These are phyloP conservation scores for Steinernema feltiae DNA, from an alignment of 1,140 invertebrate genomes.

Conservation along the genomic window DNA sequence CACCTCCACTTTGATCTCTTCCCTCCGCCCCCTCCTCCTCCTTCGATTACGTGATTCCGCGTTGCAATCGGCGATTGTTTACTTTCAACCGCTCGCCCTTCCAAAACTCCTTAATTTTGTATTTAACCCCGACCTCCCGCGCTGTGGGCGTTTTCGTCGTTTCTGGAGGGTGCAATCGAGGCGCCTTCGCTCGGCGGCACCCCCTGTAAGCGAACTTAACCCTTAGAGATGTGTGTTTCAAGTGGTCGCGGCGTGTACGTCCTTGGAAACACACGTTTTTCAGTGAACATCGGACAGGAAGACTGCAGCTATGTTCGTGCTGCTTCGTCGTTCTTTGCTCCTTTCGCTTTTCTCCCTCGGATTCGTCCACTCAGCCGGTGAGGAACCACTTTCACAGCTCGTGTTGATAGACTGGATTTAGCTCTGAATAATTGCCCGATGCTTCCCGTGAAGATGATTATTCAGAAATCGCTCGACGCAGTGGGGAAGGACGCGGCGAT, in stretches of 20 bases:
- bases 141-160: no score
- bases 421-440: not conserved
- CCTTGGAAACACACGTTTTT: slow-evolving; percentile 4
- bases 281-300: not conserved
- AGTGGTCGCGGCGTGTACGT: not conserved
- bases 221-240: slow-evolving; percentile 2
- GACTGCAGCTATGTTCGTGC: no score
- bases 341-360: not conserved
- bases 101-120: no score
- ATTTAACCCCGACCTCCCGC: no score
- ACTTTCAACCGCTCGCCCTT: not conserved
- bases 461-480: not conserved
- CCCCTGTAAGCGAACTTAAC: not conserved
- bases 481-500: not conserved
- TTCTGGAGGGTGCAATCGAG: no score
- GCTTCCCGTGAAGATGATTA: slow-evolving; percentile 1
- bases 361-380: not conserved
- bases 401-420: not conserved
- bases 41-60: not conserved
- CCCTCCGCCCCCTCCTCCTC: not conserved
- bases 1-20: not conserved
- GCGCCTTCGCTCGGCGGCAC: not conserved
- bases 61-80: not conserved
- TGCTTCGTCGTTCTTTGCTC: not conserved
- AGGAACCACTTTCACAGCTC: not conserved